These are phyloP conservation scores for Umimayanthus chanpuru DNA, from an alignment of 92 coral and sea anemone genomes.

Conservation along the genomic window DNA sequence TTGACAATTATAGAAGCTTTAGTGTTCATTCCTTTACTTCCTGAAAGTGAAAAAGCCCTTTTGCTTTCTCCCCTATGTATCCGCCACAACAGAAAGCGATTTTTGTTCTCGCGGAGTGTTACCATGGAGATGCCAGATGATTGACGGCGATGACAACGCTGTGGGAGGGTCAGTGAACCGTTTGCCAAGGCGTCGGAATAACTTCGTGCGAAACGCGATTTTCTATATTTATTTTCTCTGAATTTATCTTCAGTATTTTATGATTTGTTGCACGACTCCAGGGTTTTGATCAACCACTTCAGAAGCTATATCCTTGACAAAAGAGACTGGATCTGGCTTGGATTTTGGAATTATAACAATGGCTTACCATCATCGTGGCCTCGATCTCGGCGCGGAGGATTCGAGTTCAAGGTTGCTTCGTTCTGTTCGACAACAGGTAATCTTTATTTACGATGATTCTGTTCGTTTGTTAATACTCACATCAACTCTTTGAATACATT, in stretches of 20 bases:
- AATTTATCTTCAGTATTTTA: constrained; percentile 35
- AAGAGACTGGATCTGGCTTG: constrained; percentile 14
- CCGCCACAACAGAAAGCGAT: constrained; percentile 6
- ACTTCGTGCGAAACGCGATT: constrained; percentile 49
- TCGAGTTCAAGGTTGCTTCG: constrained; percentile 80
- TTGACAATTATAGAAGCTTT: neutral
- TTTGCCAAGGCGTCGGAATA: constrained; percentile 18
- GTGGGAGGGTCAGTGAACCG: constrained; percentile 34
- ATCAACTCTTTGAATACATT: constrained; percentile 22
- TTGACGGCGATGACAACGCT: constrained; percentile 15
- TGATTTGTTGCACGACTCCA: constrained; percentile 1
- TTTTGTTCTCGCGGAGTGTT: constrained; percentile 21
- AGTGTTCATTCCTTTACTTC: constrained; percentile 16
- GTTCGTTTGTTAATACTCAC: constrained; percentile 3
- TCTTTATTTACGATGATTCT: constrained; percentile 23
- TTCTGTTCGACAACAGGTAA: constrained; percentile 92
- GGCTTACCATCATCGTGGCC: constrained; percentile 64
- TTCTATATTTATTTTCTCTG: constrained; percentile 29
- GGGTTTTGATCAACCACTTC: constrained; percentile 17
- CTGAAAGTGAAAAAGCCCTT: constrained; percentile 15
- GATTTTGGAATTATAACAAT: constrained; percentile 38
- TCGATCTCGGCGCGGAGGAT: constrained; percentile 72
- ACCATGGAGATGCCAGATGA: constrained; percentile 22
- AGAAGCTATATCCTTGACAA: constrained; percentile 18
- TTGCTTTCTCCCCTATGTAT: neutral